phyloP scores from a whole-genome alignment of 2,113 vertebrate genomes.

The Xenopus tropicalis region UCB_Xtro_10.0 CM004443.2:135858001-135858500 shows the following conservation, averaged over 20 bases:
- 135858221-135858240: conserved; percentile 54
- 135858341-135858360: conserved; percentile 42
- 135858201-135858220: conserved; percentile 54
- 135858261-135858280: conserved; percentile 54
- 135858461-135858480: conserved; percentile 77
- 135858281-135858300: conserved; percentile 54
- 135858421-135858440: conserved; percentile 46
- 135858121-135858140: too few relatives aligned
- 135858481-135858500: conserved; percentile 74
- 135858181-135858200: conserved; percentile 74
- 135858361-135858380: conserved; percentile 43
- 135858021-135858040: too few relatives aligned
- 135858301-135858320: conserved; percentile 48
- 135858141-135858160: too few relatives aligned
- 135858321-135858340: conserved; percentile 47
- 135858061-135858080: too few relatives aligned
- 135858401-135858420: conserved; percentile 55
- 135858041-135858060: too few relatives aligned
- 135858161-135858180: conserved; percentile 17
- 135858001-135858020: too few relatives aligned
- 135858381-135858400: conserved; percentile 47
- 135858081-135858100: too few relatives aligned
- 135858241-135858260: conserved; percentile 57
- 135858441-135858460: conserved; percentile 72
- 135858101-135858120: too few relatives aligned